A percentile compares a stretch with the other conserved stretches of the same genome.
Evolutionary conservation across 1,140 invertebrate genomes (phyloP).

Genomic region (Plutomurus gul): DNA sequence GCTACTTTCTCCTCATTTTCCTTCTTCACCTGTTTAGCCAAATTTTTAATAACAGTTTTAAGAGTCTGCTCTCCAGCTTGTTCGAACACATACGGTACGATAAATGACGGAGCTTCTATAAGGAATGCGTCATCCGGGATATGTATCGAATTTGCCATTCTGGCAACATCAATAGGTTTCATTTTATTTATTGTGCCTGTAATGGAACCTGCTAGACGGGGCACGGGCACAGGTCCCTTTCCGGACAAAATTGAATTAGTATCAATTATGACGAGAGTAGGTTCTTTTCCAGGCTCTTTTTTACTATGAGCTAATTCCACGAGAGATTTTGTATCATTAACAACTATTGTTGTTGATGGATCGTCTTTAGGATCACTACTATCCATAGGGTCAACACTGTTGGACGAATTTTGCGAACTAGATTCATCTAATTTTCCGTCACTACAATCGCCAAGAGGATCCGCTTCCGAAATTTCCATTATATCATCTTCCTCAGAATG

Average conservation of each 20-base stretch:
- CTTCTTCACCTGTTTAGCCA: slow-evolving; percentile 65
- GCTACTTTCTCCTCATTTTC: slow-evolving; percentile 64
- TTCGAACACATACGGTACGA: slow-evolving; percentile 82
- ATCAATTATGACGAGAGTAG: slow-evolving; percentile 77
- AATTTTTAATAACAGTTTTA: slow-evolving; percentile 74
- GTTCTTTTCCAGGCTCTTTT: slow-evolving; percentile 71
- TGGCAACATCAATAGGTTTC: not conserved
- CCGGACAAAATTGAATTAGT: slow-evolving; percentile 73
- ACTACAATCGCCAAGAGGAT: slow-evolving; percentile 64
- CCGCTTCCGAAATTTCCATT: slow-evolving; percentile 68
- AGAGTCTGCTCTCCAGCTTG: slow-evolving; percentile 75
- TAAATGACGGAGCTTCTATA: slow-evolving; percentile 86
- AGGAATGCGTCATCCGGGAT: slow-evolving; percentile 88
- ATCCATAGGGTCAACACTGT: not conserved
- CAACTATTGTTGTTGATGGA: slow-evolving; percentile 66
- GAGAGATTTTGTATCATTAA: slow-evolving; percentile 73
- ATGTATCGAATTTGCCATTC: slow-evolving; percentile 61
- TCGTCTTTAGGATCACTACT: slow-evolving; percentile 5
- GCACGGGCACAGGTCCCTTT: slow-evolving; percentile 66
- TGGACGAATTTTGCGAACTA: not conserved
- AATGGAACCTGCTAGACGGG: slow-evolving; percentile 54
- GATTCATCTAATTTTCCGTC: slow-evolving; percentile 32
- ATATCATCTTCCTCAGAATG: slow-evolving; percentile 50
- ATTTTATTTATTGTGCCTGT: slow-evolving; percentile 43
- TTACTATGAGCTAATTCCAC: slow-evolving; percentile 70